Conservation (phyloP, 2,113 vertebrate genomes). For the Rostratula benghalensis region DNA sequence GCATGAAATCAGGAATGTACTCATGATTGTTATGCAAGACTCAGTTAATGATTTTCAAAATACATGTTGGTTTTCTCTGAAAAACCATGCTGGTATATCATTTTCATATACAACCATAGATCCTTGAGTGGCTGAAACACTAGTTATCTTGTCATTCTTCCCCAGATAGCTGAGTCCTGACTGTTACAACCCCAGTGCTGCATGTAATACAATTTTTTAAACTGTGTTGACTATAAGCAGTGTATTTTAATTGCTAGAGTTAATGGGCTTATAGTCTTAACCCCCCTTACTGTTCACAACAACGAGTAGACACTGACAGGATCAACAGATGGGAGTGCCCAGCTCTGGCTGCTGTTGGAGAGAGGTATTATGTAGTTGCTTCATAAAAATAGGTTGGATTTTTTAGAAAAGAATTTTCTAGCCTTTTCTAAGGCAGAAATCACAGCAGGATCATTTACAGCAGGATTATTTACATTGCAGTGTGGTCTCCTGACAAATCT, state of each 20-base stretch:
- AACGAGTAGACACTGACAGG: neutral
- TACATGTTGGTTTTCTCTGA: neutral
- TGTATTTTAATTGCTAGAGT: slow-evolving; percentile 28
- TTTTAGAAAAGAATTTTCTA: too few species aligned
- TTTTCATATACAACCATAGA: neutral
- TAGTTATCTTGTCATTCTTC: neutral
- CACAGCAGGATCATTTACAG: neutral
- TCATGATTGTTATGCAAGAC: neutral
- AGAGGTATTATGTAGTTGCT: neutral
- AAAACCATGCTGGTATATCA: neutral
- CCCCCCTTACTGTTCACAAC: neutral
- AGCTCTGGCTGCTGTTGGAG: neutral
- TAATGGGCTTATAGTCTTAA: slow-evolving; percentile 16
- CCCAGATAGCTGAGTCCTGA: neutral
- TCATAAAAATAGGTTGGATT: neutral
- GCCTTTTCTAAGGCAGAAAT: too few species aligned
- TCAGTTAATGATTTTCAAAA: neutral
- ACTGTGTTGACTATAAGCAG: neutral
- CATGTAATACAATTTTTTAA: neutral
- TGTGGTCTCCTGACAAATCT: neutral
- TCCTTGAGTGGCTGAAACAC: neutral
- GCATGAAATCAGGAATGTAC: neutral
- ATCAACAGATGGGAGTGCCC: neutral
- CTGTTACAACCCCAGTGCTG: neutral
- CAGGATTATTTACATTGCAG: neutral